Base-by-base conservation (phyloP, 1,140 invertebrate species). In the Halesus radiatus region DNA sequence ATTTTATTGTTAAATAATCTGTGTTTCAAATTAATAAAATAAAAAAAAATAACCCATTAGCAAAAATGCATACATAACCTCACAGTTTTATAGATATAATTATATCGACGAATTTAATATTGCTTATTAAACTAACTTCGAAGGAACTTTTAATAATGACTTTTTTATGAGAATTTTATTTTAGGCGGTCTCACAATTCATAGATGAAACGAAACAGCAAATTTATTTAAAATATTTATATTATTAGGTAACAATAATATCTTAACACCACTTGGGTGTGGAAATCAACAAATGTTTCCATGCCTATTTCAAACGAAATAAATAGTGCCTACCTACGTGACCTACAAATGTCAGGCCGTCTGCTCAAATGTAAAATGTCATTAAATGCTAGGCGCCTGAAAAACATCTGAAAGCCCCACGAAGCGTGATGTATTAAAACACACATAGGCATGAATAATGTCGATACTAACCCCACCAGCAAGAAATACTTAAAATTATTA, bases 271-370 rank as follows among this genome's bases (percentile, higher is more conserved):
- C n/a, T 18, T 13, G 6, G 6, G n/a, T 22, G 18, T 26, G 6
- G n/a, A 68, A n/a, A 68, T 26, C 0, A 68, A 68, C n/a, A 68
- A 68, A 29, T 68, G 15, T 15, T 3, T 68, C 16, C 16, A 50
- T 72, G 37, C 26, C 29, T 50, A 53, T 53, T 72, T 50, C 16
- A 52, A 72, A 20, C 18, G 32, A 53, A 72, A 53, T 52, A 53
- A 72, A 50, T 72, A 72, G 20, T n/a, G 0, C 29, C 26, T 45
- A 68, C 20, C 29, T 18, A 32, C 62, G 50, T 80, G 79, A 80
- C 79, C 79, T 80, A 80, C 79, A 76, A 80, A 76, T 76, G 79
- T 54, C 78, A 80, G 26, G 68, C 72, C 32, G 68, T 66, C 62
- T 32, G 62, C 29, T 66, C 22, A 66, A 60, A 60, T 60, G 56